These are phyloP conservation scores for Tipula helvola DNA, from an alignment of 2,888 invertebrate genomes.

Conservation along the genomic window DNA sequence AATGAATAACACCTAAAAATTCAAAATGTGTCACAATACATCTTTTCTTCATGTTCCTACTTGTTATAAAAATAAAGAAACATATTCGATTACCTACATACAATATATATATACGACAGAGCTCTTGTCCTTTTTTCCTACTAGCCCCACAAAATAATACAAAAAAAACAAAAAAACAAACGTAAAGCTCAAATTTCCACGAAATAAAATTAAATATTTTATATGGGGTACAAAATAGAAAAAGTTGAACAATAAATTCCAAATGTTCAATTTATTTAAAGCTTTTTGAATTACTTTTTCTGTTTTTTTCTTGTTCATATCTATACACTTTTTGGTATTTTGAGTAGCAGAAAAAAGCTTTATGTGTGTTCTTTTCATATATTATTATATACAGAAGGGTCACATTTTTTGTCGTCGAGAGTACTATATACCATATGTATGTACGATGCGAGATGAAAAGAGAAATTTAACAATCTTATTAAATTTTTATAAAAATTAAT, in stretches of 20 bases:
- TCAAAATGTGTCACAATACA: neutral
- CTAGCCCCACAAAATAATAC: neutral
- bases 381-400: neutral
- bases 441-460: neutral
- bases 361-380: neutral
- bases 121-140: neutral
- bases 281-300: neutral
- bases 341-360: neutral
- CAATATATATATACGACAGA: neutral
- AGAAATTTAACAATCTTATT: neutral
- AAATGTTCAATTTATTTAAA: slow-evolving; percentile 4
- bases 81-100: neutral
- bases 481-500: neutral
- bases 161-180: neutral
- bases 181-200: neutral
- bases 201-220: neutral
- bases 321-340: too few relatives aligned
- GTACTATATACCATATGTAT: neutral
- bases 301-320: neutral
- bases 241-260: neutral
- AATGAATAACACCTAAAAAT: neutral
- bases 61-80: neutral
- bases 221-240: neutral
- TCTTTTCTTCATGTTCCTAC: neutral
- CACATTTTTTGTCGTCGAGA: neutral